Evolutionary conservation across 1,140 invertebrate genomes (phyloP), one percentile per base, ranked within the genome.

Genomic region (Proctacanthus coquilletti): DNA sequence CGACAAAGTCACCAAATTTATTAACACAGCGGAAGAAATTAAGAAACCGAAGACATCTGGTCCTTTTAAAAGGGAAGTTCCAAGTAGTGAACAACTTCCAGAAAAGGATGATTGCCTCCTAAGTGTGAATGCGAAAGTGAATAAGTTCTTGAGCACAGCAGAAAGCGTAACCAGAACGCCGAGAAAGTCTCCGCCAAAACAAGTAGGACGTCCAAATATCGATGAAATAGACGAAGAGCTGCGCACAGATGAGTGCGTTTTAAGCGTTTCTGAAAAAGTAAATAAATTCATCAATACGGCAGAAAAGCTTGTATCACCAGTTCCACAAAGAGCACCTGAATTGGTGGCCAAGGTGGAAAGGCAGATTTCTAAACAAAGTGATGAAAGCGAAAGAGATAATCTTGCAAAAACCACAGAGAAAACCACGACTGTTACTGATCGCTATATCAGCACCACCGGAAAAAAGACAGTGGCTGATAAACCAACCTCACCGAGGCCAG

Each of bases 101-200:
- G 61, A 64, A 41, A 65, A 71, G 51, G 72, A 75, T 47, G 72
- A 74, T 38, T 75, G 71, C 18, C 56, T 74, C 35, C 51, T 75
- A 23, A 75, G 70, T 43, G 74, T 77, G 4, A 71, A 73, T 41
- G 68, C 75, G 39, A 77, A 76, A 59, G 74, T 75, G 11, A 68
- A 66, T 47, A 66, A 73, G 30, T 77, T 76, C 42, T 59, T 74
- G 27, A 68, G 64, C 45, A 71, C 69, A 20, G 70, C 74, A 31
- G 72, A 76, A 53, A 66, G 69, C 33, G 53, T 68, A 0, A 69
- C 63, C 34, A 52, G 56, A 17, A 50, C 56, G 17, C 62, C 50
- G 14, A 42, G 45, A 18, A 44, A 64, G 47, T 45, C 60, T 27
- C 61, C 63, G 47, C 49, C 62, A 0, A 39, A 39, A 17, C 56